Evolutionary conservation across 2,113 vertebrate species (phyloP).

Genomic region (Calidris pugnax): DNA sequence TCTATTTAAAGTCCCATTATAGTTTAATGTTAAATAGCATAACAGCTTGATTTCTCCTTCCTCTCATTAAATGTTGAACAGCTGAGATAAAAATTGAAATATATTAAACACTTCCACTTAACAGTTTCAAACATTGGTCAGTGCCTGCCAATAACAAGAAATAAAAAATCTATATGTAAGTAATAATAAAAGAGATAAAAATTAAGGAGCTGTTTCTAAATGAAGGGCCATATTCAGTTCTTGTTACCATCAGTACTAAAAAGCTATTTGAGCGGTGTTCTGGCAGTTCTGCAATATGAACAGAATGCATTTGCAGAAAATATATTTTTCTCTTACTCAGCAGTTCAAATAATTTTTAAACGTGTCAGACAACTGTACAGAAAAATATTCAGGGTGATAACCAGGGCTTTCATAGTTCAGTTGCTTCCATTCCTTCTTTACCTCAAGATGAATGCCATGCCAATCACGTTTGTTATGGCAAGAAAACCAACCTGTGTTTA

Average conservation of each 20-base stretch:
- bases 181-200: conserved; percentile 53
- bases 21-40: conserved; percentile 29
- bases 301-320: neutral
- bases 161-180: conserved; percentile 4
- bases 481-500: neutral
- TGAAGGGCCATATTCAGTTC: neutral
- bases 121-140: conserved; percentile 34
- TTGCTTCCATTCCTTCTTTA: neutral
- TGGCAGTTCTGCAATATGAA: neutral
- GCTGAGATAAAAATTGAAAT: conserved; percentile 45
- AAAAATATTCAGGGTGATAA: conserved; percentile 7
- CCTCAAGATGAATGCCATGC: neutral
- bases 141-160: conserved; percentile 30
- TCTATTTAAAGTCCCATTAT: conserved; percentile 29
- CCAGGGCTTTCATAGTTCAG: neutral
- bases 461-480: neutral
- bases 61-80: conserved; percentile 32
- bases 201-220: conserved; percentile 50
- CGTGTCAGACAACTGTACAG: neutral
- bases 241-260: neutral
- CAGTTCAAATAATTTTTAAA: neutral
- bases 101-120: conserved; percentile 32
- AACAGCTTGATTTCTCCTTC: conserved; percentile 43
- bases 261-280: neutral
- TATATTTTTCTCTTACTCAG: neutral